These are phyloP conservation scores for Eudemis profundana DNA, from an alignment of 2,888 invertebrate species.

Conservation along the genomic window DNA sequence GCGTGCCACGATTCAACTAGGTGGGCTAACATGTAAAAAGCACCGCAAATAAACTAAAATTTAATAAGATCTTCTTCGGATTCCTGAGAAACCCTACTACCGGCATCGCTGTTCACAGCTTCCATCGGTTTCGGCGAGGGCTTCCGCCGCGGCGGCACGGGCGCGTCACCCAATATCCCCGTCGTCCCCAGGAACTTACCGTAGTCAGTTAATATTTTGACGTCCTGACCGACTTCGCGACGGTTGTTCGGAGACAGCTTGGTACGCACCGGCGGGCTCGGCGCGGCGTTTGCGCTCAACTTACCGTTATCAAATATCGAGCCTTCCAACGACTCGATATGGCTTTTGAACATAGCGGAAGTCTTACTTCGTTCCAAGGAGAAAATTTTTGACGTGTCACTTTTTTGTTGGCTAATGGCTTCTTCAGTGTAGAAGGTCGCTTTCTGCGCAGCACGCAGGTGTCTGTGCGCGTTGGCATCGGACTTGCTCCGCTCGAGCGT, in stretches of 20 bases:
- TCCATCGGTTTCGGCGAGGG: slow-evolving; percentile 64
- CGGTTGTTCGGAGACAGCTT: slow-evolving; percentile 68
- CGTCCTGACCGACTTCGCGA: slow-evolving; percentile 60
- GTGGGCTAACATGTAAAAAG: slow-evolving; percentile 40
- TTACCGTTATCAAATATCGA: slow-evolving; percentile 78
- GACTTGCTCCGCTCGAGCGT: slow-evolving; percentile 79
- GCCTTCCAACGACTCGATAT: slow-evolving; percentile 61
- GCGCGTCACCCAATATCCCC: slow-evolving; percentile 70
- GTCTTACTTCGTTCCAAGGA: slow-evolving; percentile 77
- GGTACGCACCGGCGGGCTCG: slow-evolving; percentile 77
- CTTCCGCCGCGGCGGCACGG: slow-evolving; percentile 75
- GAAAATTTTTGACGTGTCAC: slow-evolving; percentile 56
- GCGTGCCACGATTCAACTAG: slow-evolving; percentile 29
- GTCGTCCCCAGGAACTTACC: slow-evolving; percentile 64
- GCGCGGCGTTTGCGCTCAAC: slow-evolving; percentile 72
- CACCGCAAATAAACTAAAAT: slow-evolving; percentile 59
- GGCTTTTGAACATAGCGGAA: slow-evolving; percentile 64
- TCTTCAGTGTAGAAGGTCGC: slow-evolving; percentile 73
- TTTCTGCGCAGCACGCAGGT: slow-evolving; percentile 62
- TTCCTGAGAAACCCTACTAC: slow-evolving; percentile 50
- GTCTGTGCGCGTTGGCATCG: slow-evolving; percentile 72
- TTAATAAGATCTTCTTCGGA: slow-evolving; percentile 75
- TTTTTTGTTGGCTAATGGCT: slow-evolving; percentile 48
- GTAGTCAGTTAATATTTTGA: slow-evolving; percentile 63
- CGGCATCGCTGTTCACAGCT: slow-evolving; percentile 50